A percentile compares a stretch with the other conserved stretches of the same genome.
Evolutionary conservation across 2,113 vertebrate genomes (phyloP).

Genomic region (Anseranas semipalmata): DNA sequence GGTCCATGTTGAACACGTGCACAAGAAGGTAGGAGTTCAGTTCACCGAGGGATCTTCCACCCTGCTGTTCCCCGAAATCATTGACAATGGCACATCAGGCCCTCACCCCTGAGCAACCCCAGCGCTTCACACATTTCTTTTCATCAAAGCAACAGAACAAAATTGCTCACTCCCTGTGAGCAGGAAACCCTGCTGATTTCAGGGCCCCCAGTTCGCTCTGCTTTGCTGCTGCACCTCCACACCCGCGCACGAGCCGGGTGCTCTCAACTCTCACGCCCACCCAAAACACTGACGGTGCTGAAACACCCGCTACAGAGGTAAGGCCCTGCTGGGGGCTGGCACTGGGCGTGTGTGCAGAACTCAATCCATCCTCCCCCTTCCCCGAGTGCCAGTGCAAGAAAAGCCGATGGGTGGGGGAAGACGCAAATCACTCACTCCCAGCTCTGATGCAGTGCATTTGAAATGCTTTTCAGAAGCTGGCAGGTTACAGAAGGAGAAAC

Average conservation of each 20-base stretch:
- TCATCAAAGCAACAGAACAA: neutral
- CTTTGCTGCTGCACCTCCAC: neutral
- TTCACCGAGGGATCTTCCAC: neutral
- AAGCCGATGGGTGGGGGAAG: neutral
- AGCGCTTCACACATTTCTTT: neutral
- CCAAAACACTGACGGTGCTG: neutral
- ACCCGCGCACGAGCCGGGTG: fast-evolving
- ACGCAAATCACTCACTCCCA: neutral
- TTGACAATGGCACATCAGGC: neutral
- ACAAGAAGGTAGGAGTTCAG: neutral
- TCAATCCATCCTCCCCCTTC: neutral
- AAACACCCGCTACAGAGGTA: neutral
- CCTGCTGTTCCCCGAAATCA: neutral
- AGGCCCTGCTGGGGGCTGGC: neutral
- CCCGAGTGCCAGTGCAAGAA: neutral
- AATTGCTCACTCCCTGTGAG: neutral
- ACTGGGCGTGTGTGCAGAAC: fast-evolving
- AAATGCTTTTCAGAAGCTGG: neutral
- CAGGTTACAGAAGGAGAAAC: neutral
- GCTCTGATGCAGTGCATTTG: fast-evolving
- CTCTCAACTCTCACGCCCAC: neutral
- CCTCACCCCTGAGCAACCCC: neutral
- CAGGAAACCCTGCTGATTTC: neutral
- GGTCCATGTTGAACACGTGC: neutral
- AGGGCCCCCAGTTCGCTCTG: neutral